These are phyloP conservation scores for Hedychridium roseum DNA, from an alignment of 2,888 invertebrate genomes.

Conservation along the genomic window DNA sequence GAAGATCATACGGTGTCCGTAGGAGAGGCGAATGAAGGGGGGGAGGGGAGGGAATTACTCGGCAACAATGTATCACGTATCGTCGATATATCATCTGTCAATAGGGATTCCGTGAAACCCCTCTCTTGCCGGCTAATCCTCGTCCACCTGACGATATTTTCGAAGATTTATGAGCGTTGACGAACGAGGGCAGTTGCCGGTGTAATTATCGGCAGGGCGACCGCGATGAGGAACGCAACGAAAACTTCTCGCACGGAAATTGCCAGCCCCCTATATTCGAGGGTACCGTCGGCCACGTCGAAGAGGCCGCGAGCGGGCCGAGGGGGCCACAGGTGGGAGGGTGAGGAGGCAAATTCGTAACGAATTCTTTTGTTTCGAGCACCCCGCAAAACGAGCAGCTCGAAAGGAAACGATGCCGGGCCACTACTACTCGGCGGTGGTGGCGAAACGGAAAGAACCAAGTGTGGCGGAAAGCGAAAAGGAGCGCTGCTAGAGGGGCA, in stretches of 20 bases:
- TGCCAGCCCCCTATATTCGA: no score
- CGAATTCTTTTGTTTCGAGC: slow-evolving; percentile 60
- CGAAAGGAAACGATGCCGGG: slow-evolving; percentile 38
- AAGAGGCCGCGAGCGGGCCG: slow-evolving; percentile 16
- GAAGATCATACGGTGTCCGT: slow-evolving; percentile 19
- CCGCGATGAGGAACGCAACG: no score
- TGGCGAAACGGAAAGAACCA: slow-evolving; percentile 12
- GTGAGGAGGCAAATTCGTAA: slow-evolving; percentile 53
- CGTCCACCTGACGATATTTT: no score
- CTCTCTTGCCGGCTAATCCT: no score
- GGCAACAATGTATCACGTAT: slow-evolving; percentile 9
- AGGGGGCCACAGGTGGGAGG: slow-evolving; percentile 12
- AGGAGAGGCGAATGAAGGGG: slow-evolving; percentile 7
- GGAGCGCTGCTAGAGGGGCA: slow-evolving; percentile 21
- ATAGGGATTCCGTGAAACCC: no score
- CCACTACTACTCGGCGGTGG: slow-evolving; percentile 33
- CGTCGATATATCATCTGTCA: no score
- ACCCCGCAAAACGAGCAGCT: slow-evolving; percentile 53
- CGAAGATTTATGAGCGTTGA: no score
- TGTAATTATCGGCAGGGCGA: no score
- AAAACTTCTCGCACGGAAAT: no score
- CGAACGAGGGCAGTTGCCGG: slow-evolving; percentile 9
- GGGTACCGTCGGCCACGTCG: no score
- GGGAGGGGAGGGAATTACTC: slow-evolving; percentile 11
- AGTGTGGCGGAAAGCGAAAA: slow-evolving; percentile 18